Percentiles rank a stretch among this genome's conserved stretches.
These are phyloP conservation scores for Microtus ochrogaster DNA, from an alignment of 2,113 vertebrate genomes.

Conservation along the genomic window DNA sequence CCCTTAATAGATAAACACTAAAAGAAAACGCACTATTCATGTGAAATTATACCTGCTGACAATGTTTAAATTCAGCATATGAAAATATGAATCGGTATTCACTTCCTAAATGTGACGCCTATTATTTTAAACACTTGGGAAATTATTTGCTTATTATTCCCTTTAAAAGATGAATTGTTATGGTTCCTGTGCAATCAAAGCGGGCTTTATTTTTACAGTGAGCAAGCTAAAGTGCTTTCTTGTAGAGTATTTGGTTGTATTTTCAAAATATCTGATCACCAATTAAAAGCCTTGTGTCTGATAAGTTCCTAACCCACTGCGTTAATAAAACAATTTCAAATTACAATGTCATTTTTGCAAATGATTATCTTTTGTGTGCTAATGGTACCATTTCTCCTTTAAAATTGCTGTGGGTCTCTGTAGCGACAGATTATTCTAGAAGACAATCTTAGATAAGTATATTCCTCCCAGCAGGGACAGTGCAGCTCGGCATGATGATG, in stretches of 20 bases:
- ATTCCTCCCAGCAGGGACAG: background rate
- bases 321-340: conserved; percentile 51
- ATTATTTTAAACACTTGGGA: conserved; percentile 33
- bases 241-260: background rate
- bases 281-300: conserved; percentile 43
- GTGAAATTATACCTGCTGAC: conserved; percentile 39
- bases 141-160: conserved; percentile 51
- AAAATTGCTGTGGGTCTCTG: background rate
- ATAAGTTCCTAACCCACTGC: background rate
- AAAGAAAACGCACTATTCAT: background rate
- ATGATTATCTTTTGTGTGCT: conserved; percentile 28
- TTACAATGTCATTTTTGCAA: conserved; percentile 31
- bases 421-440: background rate
- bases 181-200: conserved; percentile 22
- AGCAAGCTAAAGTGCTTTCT: background rate
- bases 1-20: background rate
- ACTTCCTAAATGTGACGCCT: background rate
- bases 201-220: conserved; percentile 37
- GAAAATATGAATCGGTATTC: conserved; percentile 49
- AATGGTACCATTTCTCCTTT: conserved; percentile 25
- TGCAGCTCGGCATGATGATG: background rate
- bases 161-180: conserved; percentile 36
- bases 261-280: conserved; percentile 39
- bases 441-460: background rate
- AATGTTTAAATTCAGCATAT: conserved; percentile 43